Base-by-base conservation (phyloP, 2,113 vertebrate genomes). In the Sinocyclocheilus grahami region DNA sequence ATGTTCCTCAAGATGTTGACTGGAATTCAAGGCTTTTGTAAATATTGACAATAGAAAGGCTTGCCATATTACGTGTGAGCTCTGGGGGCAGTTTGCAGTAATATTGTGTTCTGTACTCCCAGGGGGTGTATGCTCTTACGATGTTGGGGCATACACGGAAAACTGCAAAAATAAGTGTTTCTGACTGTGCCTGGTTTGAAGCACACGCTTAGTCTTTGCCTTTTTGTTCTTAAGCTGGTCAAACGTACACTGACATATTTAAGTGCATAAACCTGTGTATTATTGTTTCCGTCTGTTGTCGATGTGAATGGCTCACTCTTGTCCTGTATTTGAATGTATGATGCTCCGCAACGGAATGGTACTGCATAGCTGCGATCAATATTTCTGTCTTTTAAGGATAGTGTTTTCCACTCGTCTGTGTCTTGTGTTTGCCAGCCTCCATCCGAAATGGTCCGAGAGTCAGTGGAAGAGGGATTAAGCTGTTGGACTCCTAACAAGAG, bases 401-500 rank as follows among this genome's bases (percentile, higher is more conserved):
- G 53, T 27, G 62, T 75, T 76, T 51, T 33, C 72, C 48, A 77
- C 60, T 42, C 75, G 74, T 74, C 75, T 53, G 46, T 18, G n/a
- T 53, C 37, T 65, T 75, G 27, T 85, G 77, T 88, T 89, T 83
- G 82, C 78, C n/a, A n/a, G 30, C 10, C 48, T 82, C 78, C 16
- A 10, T 22, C 33, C n/a, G 24, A 84, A 72, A 85, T 69, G 3
- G n/a, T 77, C 48, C 67, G 62, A 67, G 71, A 86, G 60, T 80
- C 46, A 87, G 62, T 60, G 88, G 46, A 33, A 86, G 60, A 63
- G 53, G 82, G 72, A 90, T 89, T 78, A 83, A 84, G 78, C 84
- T 82, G 80, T 86, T 88, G 72, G 84, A 76, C 67, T 83, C 60
- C 48, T 78, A 88, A 88, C 82, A 84, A 86, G 67, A 78, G 63